phyloP scores from a whole-genome alignment of 1,140 invertebrate genomes.

The Melipona quadrifasciata region DNA sequence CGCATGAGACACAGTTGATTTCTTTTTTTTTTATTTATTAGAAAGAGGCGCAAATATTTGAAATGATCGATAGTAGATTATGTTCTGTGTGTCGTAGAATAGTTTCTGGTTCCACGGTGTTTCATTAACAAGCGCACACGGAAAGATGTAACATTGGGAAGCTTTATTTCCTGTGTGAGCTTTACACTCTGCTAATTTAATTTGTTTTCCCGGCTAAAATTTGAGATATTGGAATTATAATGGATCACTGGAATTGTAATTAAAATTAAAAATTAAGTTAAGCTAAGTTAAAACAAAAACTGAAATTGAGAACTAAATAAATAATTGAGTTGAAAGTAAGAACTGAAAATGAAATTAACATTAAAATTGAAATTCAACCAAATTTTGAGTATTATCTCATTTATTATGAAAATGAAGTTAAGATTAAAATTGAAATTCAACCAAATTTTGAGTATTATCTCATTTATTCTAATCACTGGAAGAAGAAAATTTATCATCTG shows the following conservation, averaged over 20 bases:
- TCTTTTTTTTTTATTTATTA: constrained; percentile 7
- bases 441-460: too few relatives aligned
- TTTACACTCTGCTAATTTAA: not conserved
- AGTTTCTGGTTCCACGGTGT: constrained; percentile 3
- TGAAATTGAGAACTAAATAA: too few relatives aligned
- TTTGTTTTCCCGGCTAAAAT: not conserved
- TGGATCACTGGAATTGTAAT: too few relatives aligned
- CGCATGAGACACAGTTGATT: constrained; percentile 43
- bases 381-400: too few relatives aligned
- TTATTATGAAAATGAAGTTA: too few relatives aligned
- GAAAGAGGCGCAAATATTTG: not conserved
- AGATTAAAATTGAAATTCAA: too few relatives aligned
- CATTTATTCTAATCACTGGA: too few relatives aligned
- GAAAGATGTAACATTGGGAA: not conserved
- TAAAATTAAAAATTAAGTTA: too few relatives aligned
- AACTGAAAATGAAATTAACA: too few relatives aligned
- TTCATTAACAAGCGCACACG: not conserved
- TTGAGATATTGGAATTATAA: not conserved
- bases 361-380: too few relatives aligned
- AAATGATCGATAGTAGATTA: constrained; percentile 4
- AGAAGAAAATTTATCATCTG: too few relatives aligned
- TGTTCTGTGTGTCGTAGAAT: constrained; percentile 39
- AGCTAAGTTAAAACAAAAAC: too few relatives aligned
- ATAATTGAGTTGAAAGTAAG: not conserved
- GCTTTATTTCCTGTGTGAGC: not conserved